Conservation (phyloP, 2,113 vertebrate genomes). For the Silurus asotus region DNA sequence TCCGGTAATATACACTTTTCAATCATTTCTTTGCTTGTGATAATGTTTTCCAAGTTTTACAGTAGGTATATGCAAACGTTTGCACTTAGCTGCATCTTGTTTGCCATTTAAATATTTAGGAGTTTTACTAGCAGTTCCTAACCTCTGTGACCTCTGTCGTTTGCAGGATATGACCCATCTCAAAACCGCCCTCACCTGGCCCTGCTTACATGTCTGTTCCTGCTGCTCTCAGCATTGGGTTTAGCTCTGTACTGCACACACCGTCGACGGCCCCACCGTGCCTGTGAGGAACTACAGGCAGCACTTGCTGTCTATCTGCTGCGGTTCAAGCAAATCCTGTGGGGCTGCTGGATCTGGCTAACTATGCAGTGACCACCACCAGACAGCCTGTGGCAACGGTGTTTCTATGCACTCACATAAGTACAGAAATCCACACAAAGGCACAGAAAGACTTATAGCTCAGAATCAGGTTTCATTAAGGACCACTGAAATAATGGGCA, state of each 20-base stretch:
- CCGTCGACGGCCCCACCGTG: constrained; percentile 66
- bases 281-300: constrained; percentile 82
- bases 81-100: background rate
- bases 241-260: constrained; percentile 80
- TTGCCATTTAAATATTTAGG: background rate
- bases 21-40: background rate
- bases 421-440: background rate
- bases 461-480: background rate
- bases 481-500: background rate
- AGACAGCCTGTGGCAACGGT: constrained; percentile 55
- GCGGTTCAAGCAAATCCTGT: constrained; percentile 77
- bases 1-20: background rate
- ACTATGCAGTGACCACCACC: constrained; percentile 74
- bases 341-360: constrained; percentile 84
- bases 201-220: constrained; percentile 78
- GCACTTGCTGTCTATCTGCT: constrained; percentile 75
- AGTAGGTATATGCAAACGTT: background rate
- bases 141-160: background rate
- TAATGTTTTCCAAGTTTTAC: background rate
- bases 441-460: background rate
- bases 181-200: constrained; percentile 66
- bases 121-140: background rate
- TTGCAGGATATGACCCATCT: constrained; percentile 75
- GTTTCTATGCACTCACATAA: constrained; percentile 33
- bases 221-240: constrained; percentile 77